Percentiles rank a stretch among this genome's conserved stretches.
Evolutionary conservation across 2,888 invertebrate species (phyloP).

Genomic region (Aleiodes testaceus): DNA sequence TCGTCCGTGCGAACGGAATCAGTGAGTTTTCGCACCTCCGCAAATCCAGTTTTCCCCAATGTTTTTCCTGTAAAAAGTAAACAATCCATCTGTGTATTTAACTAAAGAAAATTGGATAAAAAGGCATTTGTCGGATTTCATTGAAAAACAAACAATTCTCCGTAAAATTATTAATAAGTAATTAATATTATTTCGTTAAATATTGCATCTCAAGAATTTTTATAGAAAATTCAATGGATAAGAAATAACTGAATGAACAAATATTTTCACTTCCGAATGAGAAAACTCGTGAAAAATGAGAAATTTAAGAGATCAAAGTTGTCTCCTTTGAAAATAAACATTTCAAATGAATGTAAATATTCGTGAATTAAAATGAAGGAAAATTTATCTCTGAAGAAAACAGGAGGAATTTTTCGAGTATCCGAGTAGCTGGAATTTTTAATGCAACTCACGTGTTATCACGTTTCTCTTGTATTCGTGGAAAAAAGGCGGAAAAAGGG

Average conservation of each 20-base stretch:
- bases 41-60: conserved; percentile 12
- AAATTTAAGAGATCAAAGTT: background rate
- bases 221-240: too few species aligned
- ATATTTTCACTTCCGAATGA: too few species aligned
- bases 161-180: too few species aligned
- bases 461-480: conserved; percentile 18
- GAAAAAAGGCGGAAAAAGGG: conserved; percentile 36
- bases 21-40: conserved; percentile 29
- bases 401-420: conserved; percentile 46
- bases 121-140: conserved; percentile 1
- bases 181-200: too few species aligned
- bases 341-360: conserved; percentile 8
- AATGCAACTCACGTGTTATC: conserved; percentile 19
- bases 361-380: background rate
- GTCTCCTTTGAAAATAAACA: background rate
- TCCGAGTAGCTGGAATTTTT: conserved; percentile 33
- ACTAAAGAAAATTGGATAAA: background rate
- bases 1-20: conserved; percentile 23
- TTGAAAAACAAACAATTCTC: background rate
- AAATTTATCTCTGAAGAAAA: too few species aligned
- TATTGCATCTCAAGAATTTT: too few species aligned
- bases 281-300: too few species aligned
- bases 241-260: too few species aligned
- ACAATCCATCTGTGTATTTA: conserved; percentile 20
- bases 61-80: background rate